Evolutionary conservation across 1,140 invertebrate genomes (phyloP).

Genomic region (Cherax destructor): DNA sequence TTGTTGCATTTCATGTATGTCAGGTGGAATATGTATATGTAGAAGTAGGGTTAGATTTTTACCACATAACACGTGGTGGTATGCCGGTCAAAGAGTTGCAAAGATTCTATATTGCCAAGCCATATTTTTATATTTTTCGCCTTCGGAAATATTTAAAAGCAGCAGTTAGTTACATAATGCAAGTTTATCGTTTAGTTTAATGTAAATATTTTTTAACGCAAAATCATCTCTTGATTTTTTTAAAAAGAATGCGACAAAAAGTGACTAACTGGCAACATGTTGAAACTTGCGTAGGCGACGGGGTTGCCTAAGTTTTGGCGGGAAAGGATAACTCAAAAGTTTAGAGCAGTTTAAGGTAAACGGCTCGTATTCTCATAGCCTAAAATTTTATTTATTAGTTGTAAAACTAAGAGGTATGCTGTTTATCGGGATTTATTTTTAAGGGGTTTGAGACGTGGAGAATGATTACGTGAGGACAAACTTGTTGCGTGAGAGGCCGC

Average conservation of each 20-base stretch:
- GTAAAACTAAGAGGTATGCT: not conserved
- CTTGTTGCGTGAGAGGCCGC: conserved; percentile 56
- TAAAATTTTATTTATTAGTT: not conserved
- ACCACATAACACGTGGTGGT: conserved; percentile 65
- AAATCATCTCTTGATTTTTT: not conserved
- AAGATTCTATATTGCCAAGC: not conserved
- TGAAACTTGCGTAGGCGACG: conserved; percentile 59
- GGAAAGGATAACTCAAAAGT: conserved; percentile 36
- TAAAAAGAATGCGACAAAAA: conserved; percentile 48
- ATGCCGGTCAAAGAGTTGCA: conserved; percentile 52
- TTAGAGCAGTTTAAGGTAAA: not conserved
- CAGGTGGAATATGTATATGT: not conserved
- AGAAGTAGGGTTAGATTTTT: conserved; percentile 20
- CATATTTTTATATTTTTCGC: not conserved
- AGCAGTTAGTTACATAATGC: not conserved
- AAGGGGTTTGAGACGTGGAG: not conserved
- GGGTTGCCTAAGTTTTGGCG: conserved; percentile 65
- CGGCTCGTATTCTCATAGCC: not conserved
- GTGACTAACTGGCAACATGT: conserved; percentile 29
- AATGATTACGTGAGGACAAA: not conserved
- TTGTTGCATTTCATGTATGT: no score
- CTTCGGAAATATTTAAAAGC: not conserved
- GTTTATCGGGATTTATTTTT: not conserved
- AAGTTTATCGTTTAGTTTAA: not conserved
- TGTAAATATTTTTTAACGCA: not conserved